Evolutionary conservation across 2,113 vertebrate species (phyloP).

Genomic region (Tangachromis dhanisi): DNA sequence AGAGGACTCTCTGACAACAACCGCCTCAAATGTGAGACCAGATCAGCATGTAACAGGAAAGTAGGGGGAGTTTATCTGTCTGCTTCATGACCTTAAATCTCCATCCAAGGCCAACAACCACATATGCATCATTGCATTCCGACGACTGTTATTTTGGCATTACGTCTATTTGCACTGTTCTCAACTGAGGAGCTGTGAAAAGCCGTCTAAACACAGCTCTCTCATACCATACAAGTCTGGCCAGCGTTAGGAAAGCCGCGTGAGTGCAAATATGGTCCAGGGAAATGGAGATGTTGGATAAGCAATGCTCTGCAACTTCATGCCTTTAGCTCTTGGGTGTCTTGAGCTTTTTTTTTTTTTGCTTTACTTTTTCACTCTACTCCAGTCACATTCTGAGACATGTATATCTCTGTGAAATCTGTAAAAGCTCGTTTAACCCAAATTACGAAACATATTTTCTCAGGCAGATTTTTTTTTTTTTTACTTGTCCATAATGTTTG

Average conservation of each 20-base stretch:
- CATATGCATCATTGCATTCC: slow-evolving; percentile 64
- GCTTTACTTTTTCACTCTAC: neutral
- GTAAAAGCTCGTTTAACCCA: neutral
- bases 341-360: neutral
- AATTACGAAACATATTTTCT: neutral
- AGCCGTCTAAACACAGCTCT: slow-evolving; percentile 60
- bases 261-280: slow-evolving; percentile 34
- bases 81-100: slow-evolving; percentile 56
- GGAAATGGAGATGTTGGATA: slow-evolving; percentile 10
- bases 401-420: neutral
- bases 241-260: slow-evolving; percentile 23
- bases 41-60: slow-evolving; percentile 44
- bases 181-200: slow-evolving; percentile 52
- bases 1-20: neutral
- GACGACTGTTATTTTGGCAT: slow-evolving; percentile 68
- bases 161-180: slow-evolving; percentile 68
- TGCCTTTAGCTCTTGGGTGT: neutral
- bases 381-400: neutral
- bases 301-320: neutral
- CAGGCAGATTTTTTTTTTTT: neutral
- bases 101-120: slow-evolving; percentile 65
- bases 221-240: slow-evolving; percentile 47
- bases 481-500: neutral
- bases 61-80: slow-evolving; percentile 46
- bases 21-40: slow-evolving; percentile 28